Evolutionary conservation across 2,888 invertebrate species (phyloP).

Genomic region (Monochamus alternatus): DNA sequence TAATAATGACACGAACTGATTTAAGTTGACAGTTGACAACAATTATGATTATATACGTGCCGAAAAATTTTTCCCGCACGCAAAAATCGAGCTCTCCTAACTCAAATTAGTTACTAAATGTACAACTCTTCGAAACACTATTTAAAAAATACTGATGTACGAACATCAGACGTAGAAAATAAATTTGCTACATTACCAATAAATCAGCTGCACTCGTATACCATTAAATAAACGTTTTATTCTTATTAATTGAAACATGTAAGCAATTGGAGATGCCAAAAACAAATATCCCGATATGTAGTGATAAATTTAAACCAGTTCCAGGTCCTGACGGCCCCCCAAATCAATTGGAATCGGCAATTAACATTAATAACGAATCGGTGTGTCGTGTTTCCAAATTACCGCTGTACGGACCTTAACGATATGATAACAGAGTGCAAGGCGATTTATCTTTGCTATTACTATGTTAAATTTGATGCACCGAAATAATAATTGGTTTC

Average conservation of each 20-base stretch:
- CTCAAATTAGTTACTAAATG: no score
- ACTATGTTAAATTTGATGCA: not conserved
- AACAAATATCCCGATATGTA: constrained; percentile 15
- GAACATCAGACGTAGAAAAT: not conserved
- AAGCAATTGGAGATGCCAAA: constrained; percentile 23
- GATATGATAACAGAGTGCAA: not conserved
- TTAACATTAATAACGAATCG: constrained; percentile 30
- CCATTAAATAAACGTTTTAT: constrained; percentile 29
- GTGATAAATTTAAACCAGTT: constrained; percentile 32
- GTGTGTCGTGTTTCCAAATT: constrained; percentile 8
- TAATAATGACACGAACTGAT: no score
- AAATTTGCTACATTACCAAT: not conserved
- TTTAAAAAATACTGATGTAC: no score
- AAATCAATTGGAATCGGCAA: constrained; percentile 24
- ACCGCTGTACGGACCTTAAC: not conserved
- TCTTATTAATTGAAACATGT: constrained; percentile 27
- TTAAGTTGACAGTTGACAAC: no score
- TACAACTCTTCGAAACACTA: no score
- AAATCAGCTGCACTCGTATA: constrained; percentile 15
- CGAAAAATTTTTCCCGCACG: no score
- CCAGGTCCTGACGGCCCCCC: constrained; percentile 4
- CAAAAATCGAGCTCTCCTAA: no score
- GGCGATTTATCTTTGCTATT: not conserved
- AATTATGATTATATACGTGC: no score
- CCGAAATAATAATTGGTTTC: not conserved